Base-by-base conservation (phyloP, 1,140 invertebrate genomes). In the Aradophagus sp. region DNA sequence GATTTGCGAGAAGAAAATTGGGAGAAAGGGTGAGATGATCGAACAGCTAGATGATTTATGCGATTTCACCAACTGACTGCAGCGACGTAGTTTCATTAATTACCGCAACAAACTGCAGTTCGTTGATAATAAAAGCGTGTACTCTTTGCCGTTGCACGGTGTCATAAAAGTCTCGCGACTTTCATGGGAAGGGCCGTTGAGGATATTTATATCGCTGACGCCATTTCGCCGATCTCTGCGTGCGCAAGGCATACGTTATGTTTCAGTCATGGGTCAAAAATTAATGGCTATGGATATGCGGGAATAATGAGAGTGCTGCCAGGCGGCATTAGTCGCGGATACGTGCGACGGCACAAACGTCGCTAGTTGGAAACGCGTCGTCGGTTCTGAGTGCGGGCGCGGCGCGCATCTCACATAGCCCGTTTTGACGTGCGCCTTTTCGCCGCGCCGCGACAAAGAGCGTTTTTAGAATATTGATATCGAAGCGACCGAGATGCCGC, bases 401-500 rank as follows among this genome's bases (percentile, higher is more conserved):
- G 65, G 41, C 63, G 63, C 55, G 52, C 62, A 65, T 62, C 63
- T 75, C 66, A 63, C 67, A 55, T 41, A 69, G 56, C 27, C 48
- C 59, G 68, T 71, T 74, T 65, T 52, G 36, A 44, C 59, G 65
- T 70, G 59, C 50, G 75, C 80, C 73, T 81, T 81, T 83, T 84
- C 70, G 75, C 77, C 50, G 74, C 73, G 27, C 29, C 55, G 69
- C 75, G 76, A 83, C 83, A 84, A 85, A 84, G 80, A 77, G 75
- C 56, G 82, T 82, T 84, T 85, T 83, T 83, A 84, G 80, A 81
- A 85, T 84, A 85, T 84, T 84, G 83, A 83, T 84, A 85, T 83
- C 79, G 83, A 83, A 82, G 74, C 74, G 56, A 62, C 58, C 55
- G 77, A 72, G 52, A 63, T 62, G 58, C 36, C 58, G 55, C 47